Evolutionary conservation across 2,797 vertebrate species (phyloP).

Genomic region (Limnodromus scolopaceus): DNA sequence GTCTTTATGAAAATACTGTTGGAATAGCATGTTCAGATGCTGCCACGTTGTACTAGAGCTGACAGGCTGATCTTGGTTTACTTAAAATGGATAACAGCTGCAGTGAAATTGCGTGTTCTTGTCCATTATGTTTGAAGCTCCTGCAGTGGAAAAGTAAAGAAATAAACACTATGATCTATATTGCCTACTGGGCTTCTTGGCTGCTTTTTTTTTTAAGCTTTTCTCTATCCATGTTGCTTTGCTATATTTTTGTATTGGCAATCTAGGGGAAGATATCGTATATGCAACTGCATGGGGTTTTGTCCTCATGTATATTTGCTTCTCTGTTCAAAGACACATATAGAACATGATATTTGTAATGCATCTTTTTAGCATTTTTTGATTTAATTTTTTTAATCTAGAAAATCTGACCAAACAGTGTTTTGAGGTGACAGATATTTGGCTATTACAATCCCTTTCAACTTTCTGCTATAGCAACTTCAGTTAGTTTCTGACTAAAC

Average conservation of each 20-base stretch:
- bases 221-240: neutral
- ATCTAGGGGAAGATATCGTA: accelerated
- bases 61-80: neutral
- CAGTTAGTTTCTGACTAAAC: neutral
- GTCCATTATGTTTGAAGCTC: neutral
- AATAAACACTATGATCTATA: neutral
- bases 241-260: neutral
- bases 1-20: neutral
- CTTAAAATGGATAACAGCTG: neutral
- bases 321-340: neutral
- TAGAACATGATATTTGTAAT: neutral
- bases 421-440: neutral
- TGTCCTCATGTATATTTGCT: neutral
- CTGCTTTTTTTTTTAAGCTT: neutral
- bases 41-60: neutral
- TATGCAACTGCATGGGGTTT: neutral
- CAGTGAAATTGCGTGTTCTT: neutral
- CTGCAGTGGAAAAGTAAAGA: neutral
- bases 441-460: neutral
- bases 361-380: neutral
- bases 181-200: neutral
- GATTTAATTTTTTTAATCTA: neutral
- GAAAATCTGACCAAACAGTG: neutral
- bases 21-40: neutral
- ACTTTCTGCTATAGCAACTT: neutral